Base-by-base conservation (phyloP, 2,888 invertebrate genomes). In the Microdon myrmicae region DNA sequence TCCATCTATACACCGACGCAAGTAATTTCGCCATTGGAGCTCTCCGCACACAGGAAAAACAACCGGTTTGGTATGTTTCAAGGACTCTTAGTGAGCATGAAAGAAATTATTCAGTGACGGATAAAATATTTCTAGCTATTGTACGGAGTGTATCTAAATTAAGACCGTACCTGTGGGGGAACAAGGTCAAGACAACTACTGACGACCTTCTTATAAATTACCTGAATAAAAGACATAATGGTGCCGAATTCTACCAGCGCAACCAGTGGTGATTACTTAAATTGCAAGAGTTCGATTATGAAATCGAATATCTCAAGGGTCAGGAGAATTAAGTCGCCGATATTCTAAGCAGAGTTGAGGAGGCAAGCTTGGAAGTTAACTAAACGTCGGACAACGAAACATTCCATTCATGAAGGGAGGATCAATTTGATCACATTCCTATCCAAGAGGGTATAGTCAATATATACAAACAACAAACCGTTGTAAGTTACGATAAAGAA, bases 371-470 rank as follows among this genome's bases (percentile, higher is more conserved):
- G n/a, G 35, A 41, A 26, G 28, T 41, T 9, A 41, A 41, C 17
- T 26, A 34, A 39, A 38, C 22, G 14, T 39, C 39, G 5, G 31
- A 49, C 25, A 49, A 37, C 13, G 28, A 17, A 26, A 37, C 29
- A 29, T n/a, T 37, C 13, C 29, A 47, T 28, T 37, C 47, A 14
- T 28, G 26, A 45, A 34, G 8, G 25, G 26, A 25, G 13, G 45
- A 45, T 37, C 16, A 47, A 22, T 9, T 17, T 23, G 19, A 49
- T 26, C 39, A 39, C 9, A 41, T 34, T 19, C 34, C 49, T 6
- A 32, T 39, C 38, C 34, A 41, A 32, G 49, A 51, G 10, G 49
- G 49, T 13, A 48, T 48, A 19, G 39, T 39, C 12, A 49, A 49
- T 26, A n/a, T 39, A 39, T 49, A 49, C 10, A 39, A 39, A 25